A percentile compares a stretch with the other conserved stretches of the same genome.
These are phyloP conservation scores for Tetraneura akinire DNA, from an alignment of 1,140 invertebrate genomes.

Conservation along the genomic window DNA sequence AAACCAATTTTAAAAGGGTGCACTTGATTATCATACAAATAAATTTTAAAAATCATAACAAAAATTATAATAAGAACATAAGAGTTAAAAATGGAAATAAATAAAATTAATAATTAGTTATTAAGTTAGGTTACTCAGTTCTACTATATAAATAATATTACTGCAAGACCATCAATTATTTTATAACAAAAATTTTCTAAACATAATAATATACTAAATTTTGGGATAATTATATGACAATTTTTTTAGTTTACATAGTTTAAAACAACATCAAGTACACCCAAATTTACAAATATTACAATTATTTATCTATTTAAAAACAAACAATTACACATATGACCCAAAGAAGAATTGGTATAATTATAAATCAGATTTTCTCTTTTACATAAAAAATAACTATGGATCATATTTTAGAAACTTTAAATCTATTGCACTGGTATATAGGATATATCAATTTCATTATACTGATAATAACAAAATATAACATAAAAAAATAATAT, in stretches of 20 bases:
- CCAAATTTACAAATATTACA: conserved; percentile 3
- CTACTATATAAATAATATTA: too few species aligned
- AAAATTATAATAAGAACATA: not conserved
- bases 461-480: conserved; percentile 20
- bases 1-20: not conserved
- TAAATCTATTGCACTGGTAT: conserved; percentile 34
- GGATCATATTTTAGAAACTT: not conserved
- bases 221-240: not conserved
- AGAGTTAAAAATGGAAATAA: not conserved
- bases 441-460: conserved; percentile 15
- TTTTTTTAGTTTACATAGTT: not conserved
- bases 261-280: conserved; percentile 22
- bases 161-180: too few species aligned
- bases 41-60: not conserved
- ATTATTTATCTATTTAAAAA: conserved; percentile 29
- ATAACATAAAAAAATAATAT: conserved; percentile 3
- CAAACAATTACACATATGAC: conserved; percentile 39
- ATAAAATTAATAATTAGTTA: not conserved
- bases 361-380: not conserved
- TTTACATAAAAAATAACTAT: conserved; percentile 18
- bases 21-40: not conserved
- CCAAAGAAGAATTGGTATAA: conserved; percentile 24
- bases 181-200: conserved; percentile 1
- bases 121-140: too few species aligned
- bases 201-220: not conserved